These are phyloP conservation scores for Forficula auricularia DNA, from an alignment of 1,140 invertebrate genomes.

Conservation along the genomic window DNA sequence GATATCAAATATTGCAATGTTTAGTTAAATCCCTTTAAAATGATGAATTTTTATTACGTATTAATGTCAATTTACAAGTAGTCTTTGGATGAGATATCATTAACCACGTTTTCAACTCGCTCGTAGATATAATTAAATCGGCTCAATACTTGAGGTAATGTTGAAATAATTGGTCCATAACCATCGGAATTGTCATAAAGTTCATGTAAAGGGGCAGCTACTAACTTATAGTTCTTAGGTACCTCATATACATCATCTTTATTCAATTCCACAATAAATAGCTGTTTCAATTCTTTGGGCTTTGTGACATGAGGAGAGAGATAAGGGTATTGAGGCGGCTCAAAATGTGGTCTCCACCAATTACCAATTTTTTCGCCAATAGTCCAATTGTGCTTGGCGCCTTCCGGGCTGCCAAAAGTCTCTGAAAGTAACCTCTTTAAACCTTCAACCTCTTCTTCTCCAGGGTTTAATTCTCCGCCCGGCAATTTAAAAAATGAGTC, in stretches of 20 bases:
- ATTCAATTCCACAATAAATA: slow-evolving; percentile 95
- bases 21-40: too few relatives aligned
- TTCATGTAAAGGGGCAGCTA: too few relatives aligned
- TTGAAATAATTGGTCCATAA: too few relatives aligned
- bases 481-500: slow-evolving; percentile 99
- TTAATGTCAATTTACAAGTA: too few relatives aligned
- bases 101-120: too few relatives aligned
- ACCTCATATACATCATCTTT: too few relatives aligned
- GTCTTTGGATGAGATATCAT: too few relatives aligned
- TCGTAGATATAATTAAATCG: too few relatives aligned
- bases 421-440: slow-evolving; percentile 83
- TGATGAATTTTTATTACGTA: too few relatives aligned
- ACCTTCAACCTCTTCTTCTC: slow-evolving; percentile 95
- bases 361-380: slow-evolving; percentile 98
- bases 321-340: slow-evolving; percentile 98
- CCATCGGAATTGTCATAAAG: too few relatives aligned
- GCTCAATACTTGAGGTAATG: too few relatives aligned
- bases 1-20: slow-evolving; percentile 11
- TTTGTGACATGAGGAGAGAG: slow-evolving; percentile 97
- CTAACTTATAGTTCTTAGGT: too few relatives aligned
- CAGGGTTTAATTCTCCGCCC: slow-evolving; percentile 91
- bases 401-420: slow-evolving; percentile 90
- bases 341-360: slow-evolving; percentile 99
- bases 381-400: slow-evolving; percentile 93
- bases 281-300: slow-evolving; percentile 94